Evolutionary conservation across 2,113 vertebrate genomes (phyloP).

Genomic region (Dasyurus viverrinus): DNA sequence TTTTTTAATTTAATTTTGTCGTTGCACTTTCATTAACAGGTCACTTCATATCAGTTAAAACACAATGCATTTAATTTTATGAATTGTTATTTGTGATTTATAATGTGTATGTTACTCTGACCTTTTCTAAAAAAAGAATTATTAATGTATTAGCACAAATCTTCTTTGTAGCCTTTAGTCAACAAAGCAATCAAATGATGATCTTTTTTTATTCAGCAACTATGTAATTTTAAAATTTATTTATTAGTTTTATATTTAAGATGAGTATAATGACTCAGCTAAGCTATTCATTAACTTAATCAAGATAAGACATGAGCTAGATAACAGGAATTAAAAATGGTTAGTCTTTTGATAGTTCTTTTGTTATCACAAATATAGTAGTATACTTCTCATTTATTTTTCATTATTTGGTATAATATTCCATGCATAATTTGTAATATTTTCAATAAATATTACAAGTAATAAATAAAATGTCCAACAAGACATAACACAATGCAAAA

Average conservation of each 20-base stretch:
- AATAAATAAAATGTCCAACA: conserved; percentile 80
- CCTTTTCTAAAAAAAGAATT: neutral
- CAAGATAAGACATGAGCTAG: conserved; percentile 73
- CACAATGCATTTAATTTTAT: neutral
- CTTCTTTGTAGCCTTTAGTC: neutral
- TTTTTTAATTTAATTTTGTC: neutral
- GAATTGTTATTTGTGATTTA: neutral
- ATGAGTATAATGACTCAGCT: conserved; percentile 81
- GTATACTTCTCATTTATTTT: conserved; percentile 77
- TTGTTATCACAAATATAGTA: conserved; percentile 72
- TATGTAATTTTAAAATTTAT: conserved; percentile 83
- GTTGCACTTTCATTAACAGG: neutral
- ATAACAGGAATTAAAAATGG: conserved; percentile 73
- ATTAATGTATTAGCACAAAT: neutral
- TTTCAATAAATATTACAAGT: conserved; percentile 58
- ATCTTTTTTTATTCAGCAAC: conserved; percentile 73
- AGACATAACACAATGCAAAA: conserved; percentile 56
- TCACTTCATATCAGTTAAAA: neutral
- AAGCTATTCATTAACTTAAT: conserved; percentile 72
- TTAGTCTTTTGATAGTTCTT: conserved; percentile 73
- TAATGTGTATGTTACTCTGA: neutral
- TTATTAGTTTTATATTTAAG: conserved; percentile 80
- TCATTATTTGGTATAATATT: conserved; percentile 83
- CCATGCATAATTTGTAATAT: conserved; percentile 81
- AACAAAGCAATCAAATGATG: neutral